A percentile compares a stretch with the other conserved stretches of the same genome.
These are phyloP conservation scores for Artemisiospiza belli DNA, from an alignment of 2,113 vertebrate species.

Conservation along the genomic window DNA sequence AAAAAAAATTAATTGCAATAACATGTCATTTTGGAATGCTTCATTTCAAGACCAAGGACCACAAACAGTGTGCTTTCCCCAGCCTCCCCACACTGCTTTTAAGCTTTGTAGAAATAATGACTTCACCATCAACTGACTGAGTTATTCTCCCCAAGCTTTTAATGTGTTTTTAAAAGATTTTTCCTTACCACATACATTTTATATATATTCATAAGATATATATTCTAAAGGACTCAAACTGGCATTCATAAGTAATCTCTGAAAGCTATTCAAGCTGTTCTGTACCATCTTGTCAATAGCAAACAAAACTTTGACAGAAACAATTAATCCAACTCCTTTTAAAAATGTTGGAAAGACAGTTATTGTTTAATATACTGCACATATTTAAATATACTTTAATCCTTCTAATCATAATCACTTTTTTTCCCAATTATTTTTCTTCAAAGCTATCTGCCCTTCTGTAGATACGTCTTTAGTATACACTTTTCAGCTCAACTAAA, in stretches of 20 bases:
- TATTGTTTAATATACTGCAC: background rate
- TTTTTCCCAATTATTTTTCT: background rate
- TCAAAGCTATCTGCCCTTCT: background rate
- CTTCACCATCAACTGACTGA: background rate
- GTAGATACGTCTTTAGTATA: background rate
- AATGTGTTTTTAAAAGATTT: background rate
- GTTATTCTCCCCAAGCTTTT: background rate
- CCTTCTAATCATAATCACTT: background rate
- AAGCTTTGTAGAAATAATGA: background rate
- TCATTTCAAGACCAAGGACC: background rate
- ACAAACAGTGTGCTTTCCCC: background rate
- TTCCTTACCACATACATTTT: background rate
- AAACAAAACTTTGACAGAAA: background rate
- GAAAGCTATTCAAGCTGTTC: slow-evolving; percentile 8
- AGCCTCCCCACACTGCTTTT: background rate
- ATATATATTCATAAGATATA: background rate
- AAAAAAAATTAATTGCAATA: background rate
- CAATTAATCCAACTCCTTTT: background rate
- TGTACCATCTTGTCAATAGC: background rate
- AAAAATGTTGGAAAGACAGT: background rate
- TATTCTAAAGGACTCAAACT: background rate
- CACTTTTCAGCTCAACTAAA: background rate
- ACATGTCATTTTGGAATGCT: background rate
- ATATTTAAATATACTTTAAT: slow-evolving; percentile 16
- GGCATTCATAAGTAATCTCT: slow-evolving; percentile 7